Evolutionary conservation across 1,140 invertebrate species (phyloP), one percentile per base, ranked within the genome.

Genomic region (Eumaeus atala): DNA sequence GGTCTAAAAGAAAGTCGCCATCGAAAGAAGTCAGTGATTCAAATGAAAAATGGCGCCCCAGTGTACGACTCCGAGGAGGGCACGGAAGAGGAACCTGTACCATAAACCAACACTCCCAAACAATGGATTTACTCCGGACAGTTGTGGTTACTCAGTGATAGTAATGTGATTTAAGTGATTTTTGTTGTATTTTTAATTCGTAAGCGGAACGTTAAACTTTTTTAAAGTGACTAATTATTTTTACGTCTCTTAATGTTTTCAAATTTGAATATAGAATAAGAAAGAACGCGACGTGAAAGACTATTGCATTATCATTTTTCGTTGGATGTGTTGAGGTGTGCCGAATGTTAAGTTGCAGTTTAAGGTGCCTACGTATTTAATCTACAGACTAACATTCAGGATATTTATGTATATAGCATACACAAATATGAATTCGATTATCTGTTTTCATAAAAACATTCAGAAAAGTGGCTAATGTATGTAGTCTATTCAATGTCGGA

Each of bases 21-120:
- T 59, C 78, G 87, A 49, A 88, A 88, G 71, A 87, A 87, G 63
- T 88, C 87, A 1, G 87, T 88, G 11, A 88, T 88, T 44, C 87
- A 88, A 67, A 85, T 88, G 87, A 87, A 85, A 57, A 85, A 88
- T 60, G 87, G 87, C 37, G 86, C 84, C 0, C 87, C 84, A 0
- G 87, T 88, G 8, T 86, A 86, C 58, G 85, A 88, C 50, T 88
- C 87, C 0, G 87, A 88, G 17, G 87, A 88, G 16, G 87, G 83
- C 14, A 87, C 84, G 0, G 87, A 88, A 40, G 87, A 88, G 54
- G 87, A 88, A 61, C 71, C 84, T 12, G 70, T 88, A 65, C 77
- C 85, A 72, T 88, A 86, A 63, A 76, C 58, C 67, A 62, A 48
- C 34, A 18, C 18, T 53, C n/a, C 28, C 37, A 35, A 47, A 50